A percentile compares a stretch with the other conserved stretches of the same genome.
Conservation (phyloP, 2,113 vertebrate species). For the Prunella himalayana region DNA sequence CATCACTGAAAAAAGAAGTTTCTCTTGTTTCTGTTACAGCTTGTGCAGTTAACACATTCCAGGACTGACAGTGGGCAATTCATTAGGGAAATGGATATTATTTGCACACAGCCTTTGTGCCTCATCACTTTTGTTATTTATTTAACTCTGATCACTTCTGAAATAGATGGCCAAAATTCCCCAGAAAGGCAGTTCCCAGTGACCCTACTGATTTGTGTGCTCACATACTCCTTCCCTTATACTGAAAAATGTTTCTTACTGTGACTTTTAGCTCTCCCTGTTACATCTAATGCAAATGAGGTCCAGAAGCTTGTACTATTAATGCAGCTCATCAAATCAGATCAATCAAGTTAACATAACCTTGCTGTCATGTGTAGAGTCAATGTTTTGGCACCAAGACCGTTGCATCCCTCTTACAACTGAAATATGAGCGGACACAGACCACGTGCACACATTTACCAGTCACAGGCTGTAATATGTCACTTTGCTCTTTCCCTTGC, state of each 20-base stretch:
- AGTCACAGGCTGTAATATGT: not conserved
- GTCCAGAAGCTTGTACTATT: not conserved
- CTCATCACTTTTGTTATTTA: not conserved
- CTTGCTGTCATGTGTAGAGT: not conserved
- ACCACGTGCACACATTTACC: not conserved
- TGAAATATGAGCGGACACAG: not conserved
- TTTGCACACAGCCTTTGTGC: not conserved
- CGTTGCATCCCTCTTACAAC: not conserved
- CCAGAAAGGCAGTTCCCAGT: not conserved
- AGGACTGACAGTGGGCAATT: not conserved
- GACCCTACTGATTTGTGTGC: not conserved
- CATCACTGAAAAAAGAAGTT: not conserved
- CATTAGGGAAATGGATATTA: not conserved
- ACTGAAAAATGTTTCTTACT: not conserved
- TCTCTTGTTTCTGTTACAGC: not conserved
- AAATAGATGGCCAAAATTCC: not conserved
- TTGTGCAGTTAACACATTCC: constrained; percentile 11
- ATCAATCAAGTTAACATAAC: not conserved
- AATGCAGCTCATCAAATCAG: not conserved
- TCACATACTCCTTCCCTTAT: not conserved
- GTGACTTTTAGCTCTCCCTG: not conserved
- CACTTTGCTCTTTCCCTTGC: not conserved
- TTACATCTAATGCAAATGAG: not conserved
- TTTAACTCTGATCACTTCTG: not conserved
- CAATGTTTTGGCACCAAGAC: not conserved